Conservation (phyloP, 2,888 invertebrate species). For the Ormia ochracea region DNA sequence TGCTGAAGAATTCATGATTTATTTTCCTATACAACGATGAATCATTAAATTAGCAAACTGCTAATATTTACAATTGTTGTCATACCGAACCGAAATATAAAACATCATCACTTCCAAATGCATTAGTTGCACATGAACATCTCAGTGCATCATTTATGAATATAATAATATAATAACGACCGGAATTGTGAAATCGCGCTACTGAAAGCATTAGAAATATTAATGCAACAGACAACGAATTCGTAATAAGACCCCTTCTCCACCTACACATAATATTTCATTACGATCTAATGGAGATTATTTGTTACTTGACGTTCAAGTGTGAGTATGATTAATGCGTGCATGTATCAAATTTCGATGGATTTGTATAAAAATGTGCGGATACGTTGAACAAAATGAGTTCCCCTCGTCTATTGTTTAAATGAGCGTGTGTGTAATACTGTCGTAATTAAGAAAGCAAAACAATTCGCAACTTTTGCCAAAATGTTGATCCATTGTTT, state of each 20-base stretch:
- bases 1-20: conserved; percentile 46
- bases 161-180: background rate
- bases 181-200: background rate
- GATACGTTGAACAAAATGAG: too few relatives aligned
- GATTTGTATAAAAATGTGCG: too few relatives aligned
- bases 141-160: background rate
- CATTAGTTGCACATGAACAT: background rate
- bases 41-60: conserved; percentile 62
- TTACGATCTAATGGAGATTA: conserved; percentile 23
- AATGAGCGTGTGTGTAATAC: background rate
- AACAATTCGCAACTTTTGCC: conserved; percentile 44
- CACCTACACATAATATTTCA: conserved; percentile 30
- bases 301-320: background rate
- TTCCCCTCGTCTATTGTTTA: too few relatives aligned
- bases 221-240: conserved; percentile 18
- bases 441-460: conserved; percentile 25
- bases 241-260: conserved; percentile 14
- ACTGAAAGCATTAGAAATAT: background rate
- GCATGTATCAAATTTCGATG: background rate
- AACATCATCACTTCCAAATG: background rate
- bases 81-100: conserved; percentile 49
- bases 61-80: conserved; percentile 63
- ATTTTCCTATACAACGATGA: conserved; percentile 58
- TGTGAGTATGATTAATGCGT: background rate
- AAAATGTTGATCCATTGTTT: conserved; percentile 48